phyloP scores from a whole-genome alignment of 2,113 vertebrate species.

The Brachirus orientalis region DNA sequence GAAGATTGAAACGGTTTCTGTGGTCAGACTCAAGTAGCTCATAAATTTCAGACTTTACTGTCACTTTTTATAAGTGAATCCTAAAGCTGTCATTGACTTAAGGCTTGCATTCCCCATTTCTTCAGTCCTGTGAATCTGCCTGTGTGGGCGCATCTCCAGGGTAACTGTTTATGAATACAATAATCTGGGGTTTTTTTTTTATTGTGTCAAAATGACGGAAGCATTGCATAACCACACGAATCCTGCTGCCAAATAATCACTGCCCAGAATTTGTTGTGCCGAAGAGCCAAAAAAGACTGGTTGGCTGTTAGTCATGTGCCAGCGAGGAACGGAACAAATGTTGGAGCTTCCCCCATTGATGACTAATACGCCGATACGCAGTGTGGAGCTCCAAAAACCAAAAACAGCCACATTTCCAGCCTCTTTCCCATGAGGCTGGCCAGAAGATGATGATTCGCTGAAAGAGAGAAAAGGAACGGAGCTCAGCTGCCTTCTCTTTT shows the following conservation, averaged over 20 bases:
- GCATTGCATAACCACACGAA: slow-evolving; percentile 68
- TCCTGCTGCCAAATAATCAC: slow-evolving; percentile 63
- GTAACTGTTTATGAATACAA: slow-evolving; percentile 74
- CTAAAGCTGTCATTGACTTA: not conserved
- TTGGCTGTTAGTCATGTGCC: slow-evolving; percentile 65
- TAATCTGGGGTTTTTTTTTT: slow-evolving; percentile 48
- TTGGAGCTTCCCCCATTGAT: slow-evolving; percentile 71
- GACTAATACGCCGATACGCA: slow-evolving; percentile 59
- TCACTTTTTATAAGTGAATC: slow-evolving; percentile 10
- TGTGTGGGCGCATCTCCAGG: slow-evolving; percentile 58
- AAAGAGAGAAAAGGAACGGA: slow-evolving; percentile 34
- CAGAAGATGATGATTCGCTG: slow-evolving; percentile 54
- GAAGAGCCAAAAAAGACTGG: slow-evolving; percentile 60
- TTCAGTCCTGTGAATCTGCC: slow-evolving; percentile 13
- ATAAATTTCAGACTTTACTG: not conserved
- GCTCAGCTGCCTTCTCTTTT: slow-evolving; percentile 46
- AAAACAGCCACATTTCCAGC: slow-evolving; percentile 59
- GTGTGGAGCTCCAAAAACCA: slow-evolving; percentile 42
- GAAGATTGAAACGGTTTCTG: not conserved
- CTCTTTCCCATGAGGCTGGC: slow-evolving; percentile 73
- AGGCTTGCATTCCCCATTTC: not conserved
- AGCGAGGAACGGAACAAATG: slow-evolving; percentile 68
- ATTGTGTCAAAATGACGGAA: slow-evolving; percentile 71
- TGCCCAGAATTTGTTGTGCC: slow-evolving; percentile 50
- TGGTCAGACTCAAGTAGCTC: not conserved